phyloP scores from a whole-genome alignment of 2,797 vertebrate species.

The Australoheros facetus region DNA sequence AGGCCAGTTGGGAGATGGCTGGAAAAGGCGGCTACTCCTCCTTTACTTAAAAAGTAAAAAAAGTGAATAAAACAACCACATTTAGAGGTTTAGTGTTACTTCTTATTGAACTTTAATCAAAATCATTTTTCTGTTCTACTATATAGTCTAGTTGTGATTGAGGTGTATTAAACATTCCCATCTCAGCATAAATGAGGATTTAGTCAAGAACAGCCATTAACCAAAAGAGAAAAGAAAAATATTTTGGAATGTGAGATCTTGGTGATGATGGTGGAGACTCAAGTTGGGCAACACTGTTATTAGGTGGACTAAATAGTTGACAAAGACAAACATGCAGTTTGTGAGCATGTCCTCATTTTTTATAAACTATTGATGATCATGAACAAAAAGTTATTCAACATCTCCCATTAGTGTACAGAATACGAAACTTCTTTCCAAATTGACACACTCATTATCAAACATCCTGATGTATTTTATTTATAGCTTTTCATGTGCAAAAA shows the following conservation, averaged over 20 bases:
- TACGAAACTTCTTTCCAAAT: not conserved
- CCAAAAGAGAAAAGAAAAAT: not conserved
- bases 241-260: not conserved
- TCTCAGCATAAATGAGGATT: not conserved
- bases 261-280: not conserved
- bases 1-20: slow-evolving; percentile 9
- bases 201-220: not conserved
- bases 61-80: not conserved
- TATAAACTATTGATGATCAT: not conserved
- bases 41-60: not conserved
- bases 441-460: not conserved
- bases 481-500: too few relatives aligned
- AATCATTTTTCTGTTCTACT: not conserved
- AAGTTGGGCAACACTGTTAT: too few relatives aligned
- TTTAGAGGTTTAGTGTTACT: not conserved
- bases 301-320: too few relatives aligned
- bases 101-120: not conserved
- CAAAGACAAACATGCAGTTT: not conserved
- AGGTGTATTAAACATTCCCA: rapidly evolving
- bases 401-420: not conserved
- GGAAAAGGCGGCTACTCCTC: not conserved
- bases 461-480: not conserved
- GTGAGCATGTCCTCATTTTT: not conserved
- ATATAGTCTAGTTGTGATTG: not conserved
- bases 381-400: not conserved